Evolutionary conservation across 2,113 vertebrate species (phyloP).

Genomic region (Halcyon malimbica): DNA sequence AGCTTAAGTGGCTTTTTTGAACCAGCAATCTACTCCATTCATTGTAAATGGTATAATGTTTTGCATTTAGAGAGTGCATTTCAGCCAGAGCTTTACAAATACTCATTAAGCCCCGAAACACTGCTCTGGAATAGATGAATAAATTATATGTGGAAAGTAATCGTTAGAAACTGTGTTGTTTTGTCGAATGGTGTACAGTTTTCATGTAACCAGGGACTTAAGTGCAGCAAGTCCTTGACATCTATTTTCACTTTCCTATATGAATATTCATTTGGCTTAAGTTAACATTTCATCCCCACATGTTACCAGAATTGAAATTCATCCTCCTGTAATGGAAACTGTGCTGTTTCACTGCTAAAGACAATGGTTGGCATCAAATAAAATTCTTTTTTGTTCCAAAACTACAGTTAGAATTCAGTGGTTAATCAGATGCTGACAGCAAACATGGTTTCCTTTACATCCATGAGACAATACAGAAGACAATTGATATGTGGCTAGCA

Average conservation of each 20-base stretch:
- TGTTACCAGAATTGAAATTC: conserved; percentile 31
- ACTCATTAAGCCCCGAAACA: conserved; percentile 40
- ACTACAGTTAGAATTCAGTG: conserved; percentile 24
- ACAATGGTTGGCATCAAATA: conserved; percentile 24
- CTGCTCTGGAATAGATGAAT: conserved; percentile 60
- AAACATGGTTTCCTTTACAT: neutral
- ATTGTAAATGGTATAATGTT: conserved; percentile 38
- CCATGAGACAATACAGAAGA: neutral
- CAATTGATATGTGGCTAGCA: neutral
- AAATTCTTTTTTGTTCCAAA: conserved; percentile 47
- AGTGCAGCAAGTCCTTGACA: conserved; percentile 64
- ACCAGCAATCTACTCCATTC: conserved; percentile 41
- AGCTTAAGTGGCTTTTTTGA: conserved; percentile 40
- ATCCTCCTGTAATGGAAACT: neutral
- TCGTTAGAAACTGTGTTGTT: conserved; percentile 50
- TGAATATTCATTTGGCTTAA: conserved; percentile 56
- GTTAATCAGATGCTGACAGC: conserved; percentile 33
- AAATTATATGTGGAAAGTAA: conserved; percentile 58
- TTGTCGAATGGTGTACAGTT: conserved; percentile 37
- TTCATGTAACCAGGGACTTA: conserved; percentile 48
- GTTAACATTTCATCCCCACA: conserved; percentile 12
- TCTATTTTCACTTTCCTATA: conserved; percentile 54
- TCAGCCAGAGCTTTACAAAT: conserved; percentile 60
- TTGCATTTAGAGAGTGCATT: conserved; percentile 50
- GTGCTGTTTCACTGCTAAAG: neutral